Percentiles rank a stretch among this genome's conserved stretches.
phyloP scores from a whole-genome alignment of 2,113 vertebrate genomes.

The Psilopogon haemacephalus region DNA sequence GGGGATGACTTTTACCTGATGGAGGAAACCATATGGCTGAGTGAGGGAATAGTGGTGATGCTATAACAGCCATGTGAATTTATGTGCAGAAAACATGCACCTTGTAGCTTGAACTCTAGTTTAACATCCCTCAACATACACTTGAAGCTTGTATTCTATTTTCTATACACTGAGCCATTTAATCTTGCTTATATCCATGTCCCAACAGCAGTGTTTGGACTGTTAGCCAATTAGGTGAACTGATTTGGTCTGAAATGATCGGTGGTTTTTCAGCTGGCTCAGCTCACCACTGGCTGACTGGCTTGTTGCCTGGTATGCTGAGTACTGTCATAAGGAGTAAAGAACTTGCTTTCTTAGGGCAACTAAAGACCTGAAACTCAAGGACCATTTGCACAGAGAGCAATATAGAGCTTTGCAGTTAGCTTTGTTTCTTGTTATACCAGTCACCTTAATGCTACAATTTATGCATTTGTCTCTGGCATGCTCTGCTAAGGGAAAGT shows the following conservation, averaged over 20 bases:
- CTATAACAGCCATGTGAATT: not conserved
- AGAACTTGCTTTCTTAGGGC: not conserved
- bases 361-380: not conserved
- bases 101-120: not conserved
- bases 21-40: not conserved
- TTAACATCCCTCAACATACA: not conserved
- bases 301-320: not conserved
- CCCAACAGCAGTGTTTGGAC: not conserved
- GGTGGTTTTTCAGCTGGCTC: constrained; percentile 14
- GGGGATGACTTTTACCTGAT: not conserved
- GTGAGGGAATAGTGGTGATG: not conserved
- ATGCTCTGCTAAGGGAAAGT: not conserved
- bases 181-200: not conserved
- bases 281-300: not conserved
- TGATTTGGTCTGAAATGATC: constrained; percentile 25
- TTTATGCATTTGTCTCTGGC: not conserved
- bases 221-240: not conserved
- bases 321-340: not conserved
- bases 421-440: not conserved
- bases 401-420: too few species aligned
- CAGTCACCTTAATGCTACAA: not conserved
- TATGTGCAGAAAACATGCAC: not conserved
- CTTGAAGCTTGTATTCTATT: not conserved
- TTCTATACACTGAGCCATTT: not conserved
- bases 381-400: not conserved